These are phyloP conservation scores for Eulemur coronatus DNA, from an alignment of 2,797 vertebrate species.

Conservation along the genomic window DNA sequence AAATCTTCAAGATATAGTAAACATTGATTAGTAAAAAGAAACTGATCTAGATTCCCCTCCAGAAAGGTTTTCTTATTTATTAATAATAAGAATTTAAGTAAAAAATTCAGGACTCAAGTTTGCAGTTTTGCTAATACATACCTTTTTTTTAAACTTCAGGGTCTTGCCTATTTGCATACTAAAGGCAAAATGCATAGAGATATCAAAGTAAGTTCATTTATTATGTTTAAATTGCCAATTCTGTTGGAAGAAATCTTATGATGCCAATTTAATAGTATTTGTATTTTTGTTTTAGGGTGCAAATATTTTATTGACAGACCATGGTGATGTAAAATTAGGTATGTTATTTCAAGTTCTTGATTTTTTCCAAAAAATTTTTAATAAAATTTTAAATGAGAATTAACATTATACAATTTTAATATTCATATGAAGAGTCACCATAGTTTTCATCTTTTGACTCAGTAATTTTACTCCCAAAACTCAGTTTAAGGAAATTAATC, in stretches of 20 bases:
- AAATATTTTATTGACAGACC: slow-evolving; percentile 97
- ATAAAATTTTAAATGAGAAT: slow-evolving; percentile 37
- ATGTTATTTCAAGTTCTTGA: slow-evolving; percentile 76
- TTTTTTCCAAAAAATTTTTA: neutral
- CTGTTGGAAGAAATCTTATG: neutral
- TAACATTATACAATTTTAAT: slow-evolving; percentile 15
- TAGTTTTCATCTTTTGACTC: slow-evolving; percentile 4
- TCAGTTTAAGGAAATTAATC: slow-evolving; percentile 37
- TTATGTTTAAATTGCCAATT: slow-evolving; percentile 14
- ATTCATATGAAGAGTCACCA: neutral
- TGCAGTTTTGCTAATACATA: slow-evolving; percentile 38
- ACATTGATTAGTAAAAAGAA: neutral
- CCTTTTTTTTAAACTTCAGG: slow-evolving; percentile 84
- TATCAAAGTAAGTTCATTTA: slow-evolving; percentile 92
- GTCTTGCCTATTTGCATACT: slow-evolving; percentile 95
- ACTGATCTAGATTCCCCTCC: neutral
- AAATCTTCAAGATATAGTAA: slow-evolving; percentile 22
- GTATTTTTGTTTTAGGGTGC: slow-evolving; percentile 89
- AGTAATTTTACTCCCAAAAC: slow-evolving; percentile 20
- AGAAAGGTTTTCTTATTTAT: neutral
- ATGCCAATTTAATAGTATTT: slow-evolving; percentile 53
- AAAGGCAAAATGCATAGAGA: slow-evolving; percentile 99
- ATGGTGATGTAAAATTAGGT: slow-evolving; percentile 98
- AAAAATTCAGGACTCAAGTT: neutral
- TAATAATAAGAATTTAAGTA: neutral